Evolutionary conservation across 2,113 vertebrate species (phyloP).

Genomic region (Spea multiplicata): DNA sequence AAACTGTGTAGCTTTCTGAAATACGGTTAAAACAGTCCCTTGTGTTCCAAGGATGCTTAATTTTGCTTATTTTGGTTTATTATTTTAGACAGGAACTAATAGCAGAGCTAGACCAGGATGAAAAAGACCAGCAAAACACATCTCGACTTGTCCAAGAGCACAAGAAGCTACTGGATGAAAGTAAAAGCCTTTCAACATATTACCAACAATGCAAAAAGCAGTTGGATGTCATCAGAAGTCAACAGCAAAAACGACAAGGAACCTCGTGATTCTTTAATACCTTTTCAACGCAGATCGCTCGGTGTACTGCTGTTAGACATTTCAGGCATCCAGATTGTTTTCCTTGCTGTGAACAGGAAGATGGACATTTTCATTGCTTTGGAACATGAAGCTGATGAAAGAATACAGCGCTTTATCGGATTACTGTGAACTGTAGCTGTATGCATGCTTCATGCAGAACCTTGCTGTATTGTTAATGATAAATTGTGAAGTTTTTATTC

Average conservation of each 20-base stretch:
- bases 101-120: conserved; percentile 98
- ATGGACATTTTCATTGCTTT: conserved; percentile 33
- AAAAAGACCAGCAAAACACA: conserved; percentile 99
- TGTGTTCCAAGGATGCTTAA: no score
- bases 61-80: not conserved
- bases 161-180: conserved; percentile 98
- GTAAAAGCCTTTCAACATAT: conserved; percentile 97
- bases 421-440: conserved; percentile 34
- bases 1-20: no score
- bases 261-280: conserved; percentile 85
- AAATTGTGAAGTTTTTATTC: not conserved
- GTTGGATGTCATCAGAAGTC: conserved; percentile 93
- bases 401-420: conserved; percentile 22
- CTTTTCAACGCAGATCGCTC: conserved; percentile 55
- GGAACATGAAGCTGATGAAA: conserved; percentile 19
- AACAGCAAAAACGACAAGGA: conserved; percentile 97
- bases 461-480: no score
- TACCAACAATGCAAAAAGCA: conserved; percentile 98
- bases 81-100: conserved; percentile 88
- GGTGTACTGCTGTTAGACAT: conserved; percentile 18
- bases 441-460: conserved; percentile 31
- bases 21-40: no score
- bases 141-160: conserved; percentile 98
- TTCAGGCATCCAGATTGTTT: conserved; percentile 7
- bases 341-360: conserved; percentile 30